A percentile compares a stretch with the other conserved stretches of the same genome.
Conservation (phyloP, 2,113 vertebrate genomes). For the Dromas ardeola region DNA sequence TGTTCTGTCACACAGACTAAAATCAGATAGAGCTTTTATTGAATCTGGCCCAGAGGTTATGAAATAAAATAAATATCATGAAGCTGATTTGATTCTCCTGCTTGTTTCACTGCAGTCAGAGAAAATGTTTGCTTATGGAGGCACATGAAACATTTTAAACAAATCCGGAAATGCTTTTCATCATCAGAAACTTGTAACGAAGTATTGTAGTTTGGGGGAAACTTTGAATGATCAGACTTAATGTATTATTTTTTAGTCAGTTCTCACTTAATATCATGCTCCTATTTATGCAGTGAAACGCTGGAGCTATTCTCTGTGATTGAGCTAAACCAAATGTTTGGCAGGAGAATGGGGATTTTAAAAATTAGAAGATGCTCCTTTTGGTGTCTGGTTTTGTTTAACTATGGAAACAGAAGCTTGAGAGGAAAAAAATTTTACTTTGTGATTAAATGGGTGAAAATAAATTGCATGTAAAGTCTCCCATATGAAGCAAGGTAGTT, state of each 20-base stretch:
- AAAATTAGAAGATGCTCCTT: slow-evolving; percentile 40
- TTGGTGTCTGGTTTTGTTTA: slow-evolving; percentile 42
- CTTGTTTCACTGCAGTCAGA: neutral
- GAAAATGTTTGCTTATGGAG: slow-evolving; percentile 7
- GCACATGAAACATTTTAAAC: neutral
- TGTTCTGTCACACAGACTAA: slow-evolving; percentile 46
- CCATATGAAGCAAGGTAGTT: neutral
- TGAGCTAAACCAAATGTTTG: slow-evolving; percentile 54
- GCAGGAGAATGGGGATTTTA: neutral
- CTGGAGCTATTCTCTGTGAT: neutral
- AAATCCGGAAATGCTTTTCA: neutral
- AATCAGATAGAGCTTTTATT: slow-evolving; percentile 53
- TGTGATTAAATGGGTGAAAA: neutral
- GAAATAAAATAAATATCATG: slow-evolving; percentile 49
- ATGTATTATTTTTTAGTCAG: neutral
- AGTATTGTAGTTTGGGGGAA: neutral
- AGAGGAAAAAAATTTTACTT: neutral
- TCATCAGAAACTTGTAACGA: neutral
- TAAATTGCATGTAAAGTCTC: neutral
- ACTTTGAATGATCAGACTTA: neutral
- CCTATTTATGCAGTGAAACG: neutral
- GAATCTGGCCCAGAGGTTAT: slow-evolving; percentile 3
- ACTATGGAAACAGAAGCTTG: slow-evolving; percentile 24
- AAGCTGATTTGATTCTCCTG: slow-evolving; percentile 32
- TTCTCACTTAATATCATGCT: slow-evolving; percentile 3